Evolutionary conservation across 2,888 invertebrate genomes (phyloP).

Genomic region (Pollenia angustigena): DNA sequence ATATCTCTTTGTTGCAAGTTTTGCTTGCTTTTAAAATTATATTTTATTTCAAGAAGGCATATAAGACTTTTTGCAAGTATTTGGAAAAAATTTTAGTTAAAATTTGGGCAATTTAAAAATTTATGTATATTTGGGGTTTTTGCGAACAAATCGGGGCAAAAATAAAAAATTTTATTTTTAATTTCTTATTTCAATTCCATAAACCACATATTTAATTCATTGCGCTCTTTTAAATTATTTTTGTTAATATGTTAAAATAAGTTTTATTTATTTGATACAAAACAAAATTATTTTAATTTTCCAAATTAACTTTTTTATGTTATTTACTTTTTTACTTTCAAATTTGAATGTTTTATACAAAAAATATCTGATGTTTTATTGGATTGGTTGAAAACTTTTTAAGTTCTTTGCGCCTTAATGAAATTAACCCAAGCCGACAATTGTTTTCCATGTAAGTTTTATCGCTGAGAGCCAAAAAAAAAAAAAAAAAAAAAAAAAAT

Average conservation of each 20-base stretch:
- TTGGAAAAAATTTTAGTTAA: no score
- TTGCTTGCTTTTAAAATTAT: no score
- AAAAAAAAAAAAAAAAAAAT: background rate
- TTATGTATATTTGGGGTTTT: no score
- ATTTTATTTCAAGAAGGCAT: no score
- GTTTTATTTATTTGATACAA: constrained; percentile 13
- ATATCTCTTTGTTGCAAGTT: no score
- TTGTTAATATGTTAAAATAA: background rate
- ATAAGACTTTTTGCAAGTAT: no score
- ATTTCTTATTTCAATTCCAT: no score
- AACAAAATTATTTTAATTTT: constrained; percentile 41
- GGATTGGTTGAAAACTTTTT: constrained; percentile 76
- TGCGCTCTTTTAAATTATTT: no score
- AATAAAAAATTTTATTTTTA: no score
- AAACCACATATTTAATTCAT: no score
- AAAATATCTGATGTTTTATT: constrained; percentile 66
- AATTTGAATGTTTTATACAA: constrained; percentile 42
- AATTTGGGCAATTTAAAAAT: no score
- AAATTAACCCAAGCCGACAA: constrained; percentile 83
- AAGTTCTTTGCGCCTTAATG: constrained; percentile 79
- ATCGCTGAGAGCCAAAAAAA: background rate
- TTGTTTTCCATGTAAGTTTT: constrained; percentile 84
- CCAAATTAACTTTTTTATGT: constrained; percentile 65
- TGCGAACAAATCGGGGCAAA: no score
- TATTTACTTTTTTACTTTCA: constrained; percentile 55